A percentile compares a stretch with the other conserved stretches of the same genome.
phyloP scores from a whole-genome alignment of 2,113 vertebrate species.

The Glaucidium brasilianum region DNA sequence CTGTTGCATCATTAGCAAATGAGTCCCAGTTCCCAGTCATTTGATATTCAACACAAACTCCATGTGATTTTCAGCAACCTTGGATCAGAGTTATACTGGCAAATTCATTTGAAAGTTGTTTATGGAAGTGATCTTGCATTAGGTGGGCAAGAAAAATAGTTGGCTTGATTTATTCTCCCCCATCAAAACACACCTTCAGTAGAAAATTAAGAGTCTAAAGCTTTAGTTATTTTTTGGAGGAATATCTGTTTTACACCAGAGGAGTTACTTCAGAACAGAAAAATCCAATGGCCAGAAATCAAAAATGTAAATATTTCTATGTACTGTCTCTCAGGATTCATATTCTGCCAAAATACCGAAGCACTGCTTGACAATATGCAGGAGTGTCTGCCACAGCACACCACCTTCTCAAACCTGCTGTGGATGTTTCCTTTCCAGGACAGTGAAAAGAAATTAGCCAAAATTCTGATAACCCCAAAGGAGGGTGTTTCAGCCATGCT shows the following conservation, averaged over 20 bases:
- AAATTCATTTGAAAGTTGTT: background rate
- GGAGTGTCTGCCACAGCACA: background rate
- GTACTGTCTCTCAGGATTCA: background rate
- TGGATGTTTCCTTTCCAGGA: background rate
- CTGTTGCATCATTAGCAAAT: background rate
- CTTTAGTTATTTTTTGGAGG: background rate
- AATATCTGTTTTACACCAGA: background rate
- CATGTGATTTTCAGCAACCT: background rate
- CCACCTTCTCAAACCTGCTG: fast-evolving
- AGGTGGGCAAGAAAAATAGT: background rate
- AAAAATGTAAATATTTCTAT: background rate
- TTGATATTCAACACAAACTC: too few relatives aligned
- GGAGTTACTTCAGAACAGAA: background rate
- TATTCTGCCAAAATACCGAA: background rate
- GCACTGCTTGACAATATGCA: background rate
- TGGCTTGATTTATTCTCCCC: background rate
- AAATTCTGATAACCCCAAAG: background rate
- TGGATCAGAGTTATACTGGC: background rate
- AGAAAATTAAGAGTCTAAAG: background rate
- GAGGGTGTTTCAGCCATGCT: background rate
- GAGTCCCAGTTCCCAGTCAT: background rate
- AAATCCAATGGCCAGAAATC: background rate
- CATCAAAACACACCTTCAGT: too few relatives aligned
- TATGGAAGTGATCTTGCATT: background rate
- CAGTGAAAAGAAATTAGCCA: background rate